Percentiles rank a stretch among this genome's conserved stretches.
Conservation (phyloP, 2,113 vertebrate genomes). For the Reinhardtius hippoglossoides region DNA sequence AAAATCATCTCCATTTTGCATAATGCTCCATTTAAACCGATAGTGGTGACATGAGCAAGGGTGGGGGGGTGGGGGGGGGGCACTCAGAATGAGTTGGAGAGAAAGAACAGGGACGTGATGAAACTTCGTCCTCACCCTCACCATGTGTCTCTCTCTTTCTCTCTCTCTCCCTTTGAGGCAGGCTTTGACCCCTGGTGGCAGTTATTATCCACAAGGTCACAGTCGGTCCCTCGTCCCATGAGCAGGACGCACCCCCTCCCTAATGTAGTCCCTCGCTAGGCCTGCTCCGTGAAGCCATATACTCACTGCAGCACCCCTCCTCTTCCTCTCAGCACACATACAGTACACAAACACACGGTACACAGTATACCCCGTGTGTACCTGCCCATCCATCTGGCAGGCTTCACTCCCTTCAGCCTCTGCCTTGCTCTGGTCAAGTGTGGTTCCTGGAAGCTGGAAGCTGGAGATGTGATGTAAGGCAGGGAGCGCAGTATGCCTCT, state of each 20-base stretch:
- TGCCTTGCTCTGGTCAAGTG: constrained; percentile 12
- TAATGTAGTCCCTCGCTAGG: constrained; percentile 66
- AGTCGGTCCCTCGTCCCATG: constrained; percentile 64
- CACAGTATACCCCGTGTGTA: neutral
- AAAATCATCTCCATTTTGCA: constrained; percentile 81
- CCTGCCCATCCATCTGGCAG: constrained; percentile 31
- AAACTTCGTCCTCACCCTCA: constrained; percentile 50
- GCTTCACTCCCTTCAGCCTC: constrained; percentile 19
- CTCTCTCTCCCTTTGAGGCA: constrained; percentile 46
- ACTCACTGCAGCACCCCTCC: constrained; percentile 17
- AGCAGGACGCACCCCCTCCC: constrained; percentile 62
- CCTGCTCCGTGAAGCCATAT: constrained; percentile 47
- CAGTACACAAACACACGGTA: constrained; percentile 14
- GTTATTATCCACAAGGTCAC: constrained; percentile 77
- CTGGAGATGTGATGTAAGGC: constrained; percentile 15
- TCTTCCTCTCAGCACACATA: constrained; percentile 18
- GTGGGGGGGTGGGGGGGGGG: neutral
- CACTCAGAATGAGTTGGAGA: constrained; percentile 46
- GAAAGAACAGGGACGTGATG: constrained; percentile 50
- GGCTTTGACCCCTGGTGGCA: constrained; percentile 65
- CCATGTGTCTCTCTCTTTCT: neutral
- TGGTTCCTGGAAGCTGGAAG: constrained; percentile 44
- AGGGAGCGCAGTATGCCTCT: constrained; percentile 10
- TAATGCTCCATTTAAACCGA: constrained; percentile 78
- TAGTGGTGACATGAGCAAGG: constrained; percentile 62